Evolutionary conservation across 2,797 vertebrate species (phyloP), one percentile per base, ranked within the genome.

Genomic region (Neoniphon sammara): DNA sequence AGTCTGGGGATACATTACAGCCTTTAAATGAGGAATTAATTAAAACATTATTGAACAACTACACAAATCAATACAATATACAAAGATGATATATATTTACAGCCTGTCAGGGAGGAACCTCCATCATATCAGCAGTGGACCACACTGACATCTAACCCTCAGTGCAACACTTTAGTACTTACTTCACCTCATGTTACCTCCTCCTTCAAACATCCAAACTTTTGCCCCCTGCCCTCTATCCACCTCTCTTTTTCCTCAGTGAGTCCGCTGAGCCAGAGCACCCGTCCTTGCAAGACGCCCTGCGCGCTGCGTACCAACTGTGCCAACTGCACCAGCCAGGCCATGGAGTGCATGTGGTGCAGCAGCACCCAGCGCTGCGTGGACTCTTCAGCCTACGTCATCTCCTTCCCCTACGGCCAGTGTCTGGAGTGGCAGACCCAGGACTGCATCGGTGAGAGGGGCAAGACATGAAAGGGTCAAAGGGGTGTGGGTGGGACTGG

Each of bases 331-430:
- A 99, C 98, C 0, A 97, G 95, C 88, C 97, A 96, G 10, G 95
- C 95, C 59, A 97, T 96, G 94, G 97, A 99, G 87, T 99, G 98
- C 11, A 99, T 99, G 97, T 99, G 98, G 98, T 99, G 98, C 44
- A 93, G 97, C 90, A 98, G 95, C 44, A 94, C 96, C 0, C 94
- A 93, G 65, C 95, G 97, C 1, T 99, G 98, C 0, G 97, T 99
- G 2, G 98, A 99, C 91, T 99, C 98, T 27, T 96, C 97, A 0
- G 96, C 98, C 18, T 99, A 99, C 10, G 97, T 98, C 70, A 96
- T 99, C 92, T 99, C 97, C 49, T 99, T 99, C 61, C 98, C 98
- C 0, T 99, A 99, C 0, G 98, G 98, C 47, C 98, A 99, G 90
- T 99, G 98, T 81, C 94, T 99, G 75, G 98, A 99, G 92, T 99